Conservation (phyloP, 2,797 vertebrate genomes). For the Choloepus didactylus region DNA sequence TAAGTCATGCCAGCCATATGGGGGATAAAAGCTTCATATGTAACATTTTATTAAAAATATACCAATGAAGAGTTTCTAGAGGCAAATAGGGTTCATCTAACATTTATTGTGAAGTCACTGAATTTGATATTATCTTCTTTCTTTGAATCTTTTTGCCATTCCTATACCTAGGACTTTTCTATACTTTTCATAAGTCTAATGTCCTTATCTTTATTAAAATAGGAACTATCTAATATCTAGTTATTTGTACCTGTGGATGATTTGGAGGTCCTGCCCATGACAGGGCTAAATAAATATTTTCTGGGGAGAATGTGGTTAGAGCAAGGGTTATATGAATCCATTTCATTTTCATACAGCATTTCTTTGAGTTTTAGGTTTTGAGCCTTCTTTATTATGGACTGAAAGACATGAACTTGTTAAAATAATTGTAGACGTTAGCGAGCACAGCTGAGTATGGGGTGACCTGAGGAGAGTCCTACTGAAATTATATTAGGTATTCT, state of each 20-base stretch:
- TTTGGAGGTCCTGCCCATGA: background rate
- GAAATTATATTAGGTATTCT: background rate
- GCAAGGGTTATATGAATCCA: background rate
- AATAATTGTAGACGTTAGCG: background rate
- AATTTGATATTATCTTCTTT: slow-evolving; percentile 6
- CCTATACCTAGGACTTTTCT: background rate
- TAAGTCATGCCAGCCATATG: background rate
- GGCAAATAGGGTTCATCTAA: background rate
- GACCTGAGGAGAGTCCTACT: background rate
- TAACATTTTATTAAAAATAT: slow-evolving; percentile 19
- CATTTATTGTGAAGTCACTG: background rate
- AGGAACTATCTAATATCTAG: background rate
- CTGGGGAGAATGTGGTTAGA: background rate
- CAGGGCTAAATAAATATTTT: background rate
- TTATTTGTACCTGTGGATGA: background rate
- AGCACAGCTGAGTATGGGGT: background rate
- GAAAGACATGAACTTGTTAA: background rate
- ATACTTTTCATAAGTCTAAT: background rate
- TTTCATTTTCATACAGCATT: background rate
- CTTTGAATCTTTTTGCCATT: background rate
- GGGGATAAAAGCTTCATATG: background rate
- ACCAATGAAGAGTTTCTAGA: background rate
- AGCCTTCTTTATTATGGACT: background rate
- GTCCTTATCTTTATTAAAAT: background rate
- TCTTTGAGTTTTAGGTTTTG: slow-evolving; percentile 1